Conservation (phyloP, 2,888 invertebrate genomes). For the Pandemis corylana region DNA sequence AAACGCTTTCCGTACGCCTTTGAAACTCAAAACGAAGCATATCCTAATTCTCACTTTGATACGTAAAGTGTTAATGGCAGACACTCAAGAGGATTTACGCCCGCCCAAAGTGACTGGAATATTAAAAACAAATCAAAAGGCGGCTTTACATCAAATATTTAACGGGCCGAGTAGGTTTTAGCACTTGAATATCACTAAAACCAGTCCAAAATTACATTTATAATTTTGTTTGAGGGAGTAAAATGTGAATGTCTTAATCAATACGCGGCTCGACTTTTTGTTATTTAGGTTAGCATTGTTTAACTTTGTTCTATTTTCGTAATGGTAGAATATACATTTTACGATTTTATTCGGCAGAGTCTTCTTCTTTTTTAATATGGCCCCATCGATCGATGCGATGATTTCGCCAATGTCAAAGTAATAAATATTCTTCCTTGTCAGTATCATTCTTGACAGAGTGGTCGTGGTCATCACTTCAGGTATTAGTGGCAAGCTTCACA, state of each 20-base stretch:
- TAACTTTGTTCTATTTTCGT: neutral
- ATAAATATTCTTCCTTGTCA: no score
- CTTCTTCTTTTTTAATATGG: no score
- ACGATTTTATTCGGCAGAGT: no score
- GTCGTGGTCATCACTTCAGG: no score
- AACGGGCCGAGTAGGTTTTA: constrained; percentile 20
- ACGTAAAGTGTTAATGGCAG: constrained; percentile 3
- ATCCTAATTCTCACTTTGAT: neutral
- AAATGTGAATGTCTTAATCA: neutral
- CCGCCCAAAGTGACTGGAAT: constrained; percentile 28
- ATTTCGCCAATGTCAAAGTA: no score
- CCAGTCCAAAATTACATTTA: neutral
- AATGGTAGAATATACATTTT: no score
- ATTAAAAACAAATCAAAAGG: constrained; percentile 34
- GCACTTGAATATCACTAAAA: constrained; percentile 5
- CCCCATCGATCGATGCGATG: no score
- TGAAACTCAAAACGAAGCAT: neutral
- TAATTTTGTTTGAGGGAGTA: neutral
- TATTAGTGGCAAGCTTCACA: no score
- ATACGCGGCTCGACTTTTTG: neutral
- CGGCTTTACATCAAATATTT: constrained; percentile 21
- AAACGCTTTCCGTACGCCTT: neutral
- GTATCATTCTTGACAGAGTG: no score
- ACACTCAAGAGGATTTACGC: constrained; percentile 11
- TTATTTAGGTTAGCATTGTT: neutral